Conservation (phyloP, 2,797 vertebrate genomes). For the Sebastes hubbsi region DNA sequence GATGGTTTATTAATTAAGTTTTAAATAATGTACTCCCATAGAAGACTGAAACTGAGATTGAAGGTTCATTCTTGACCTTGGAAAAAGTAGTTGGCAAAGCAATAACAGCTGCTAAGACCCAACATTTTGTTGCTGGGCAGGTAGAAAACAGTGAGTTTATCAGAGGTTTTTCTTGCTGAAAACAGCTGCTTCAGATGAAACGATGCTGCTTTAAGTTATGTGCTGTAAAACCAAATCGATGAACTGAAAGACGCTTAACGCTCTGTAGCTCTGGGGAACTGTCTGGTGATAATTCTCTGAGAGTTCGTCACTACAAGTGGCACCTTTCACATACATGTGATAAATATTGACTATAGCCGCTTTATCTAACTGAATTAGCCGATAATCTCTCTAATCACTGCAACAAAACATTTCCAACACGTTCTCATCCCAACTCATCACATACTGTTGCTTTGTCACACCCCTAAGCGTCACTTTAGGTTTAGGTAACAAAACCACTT, state of each 20-base stretch:
- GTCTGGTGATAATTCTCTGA: accelerated
- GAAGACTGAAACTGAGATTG: background rate
- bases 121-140: background rate
- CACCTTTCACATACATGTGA: background rate
- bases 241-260: background rate
- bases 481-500: too few species aligned
- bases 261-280: background rate
- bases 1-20: background rate
- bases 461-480: too few species aligned
- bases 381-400: background rate
- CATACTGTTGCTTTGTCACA: accelerated
- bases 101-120: background rate
- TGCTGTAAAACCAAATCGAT: background rate
- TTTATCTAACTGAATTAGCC: background rate
- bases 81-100: background rate
- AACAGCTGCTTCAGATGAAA: background rate
- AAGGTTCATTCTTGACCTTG: background rate
- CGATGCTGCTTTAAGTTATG: background rate
- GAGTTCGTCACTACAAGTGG: background rate
- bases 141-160: background rate
- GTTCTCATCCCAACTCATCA: too few species aligned
- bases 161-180: too few species aligned
- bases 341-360: background rate
- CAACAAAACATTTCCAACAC: background rate
- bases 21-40: background rate